Conservation (phyloP, 1,140 invertebrate genomes). For the Ceratina japonica region DNA sequence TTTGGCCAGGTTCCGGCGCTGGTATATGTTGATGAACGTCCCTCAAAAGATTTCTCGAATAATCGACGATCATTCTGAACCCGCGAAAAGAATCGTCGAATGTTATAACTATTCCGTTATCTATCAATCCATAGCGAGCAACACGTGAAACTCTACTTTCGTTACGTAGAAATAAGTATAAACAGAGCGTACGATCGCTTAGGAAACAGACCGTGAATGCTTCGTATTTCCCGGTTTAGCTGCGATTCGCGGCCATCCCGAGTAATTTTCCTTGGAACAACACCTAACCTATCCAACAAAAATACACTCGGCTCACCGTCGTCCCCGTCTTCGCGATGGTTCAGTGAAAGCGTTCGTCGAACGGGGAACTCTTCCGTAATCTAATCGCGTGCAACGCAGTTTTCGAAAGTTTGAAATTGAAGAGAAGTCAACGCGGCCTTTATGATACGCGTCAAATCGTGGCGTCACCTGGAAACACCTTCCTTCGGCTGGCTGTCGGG, state of each 20-base stretch:
- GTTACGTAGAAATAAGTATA: background rate
- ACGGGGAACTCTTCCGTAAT: background rate
- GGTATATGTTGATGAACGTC: conserved; percentile 71
- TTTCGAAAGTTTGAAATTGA: background rate
- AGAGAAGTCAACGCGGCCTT: background rate
- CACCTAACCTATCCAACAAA: conserved; percentile 26
- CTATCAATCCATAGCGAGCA: background rate
- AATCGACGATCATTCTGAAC: conserved; percentile 48
- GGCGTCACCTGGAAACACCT: conserved; percentile 51
- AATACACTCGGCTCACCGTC: background rate
- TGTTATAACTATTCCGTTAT: background rate
- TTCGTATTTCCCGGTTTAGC: conserved; percentile 45
- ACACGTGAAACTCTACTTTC: background rate
- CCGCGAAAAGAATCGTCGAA: background rate
- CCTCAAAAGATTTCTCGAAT: conserved; percentile 65
- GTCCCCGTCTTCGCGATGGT: background rate
- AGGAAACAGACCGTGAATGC: conserved; percentile 22
- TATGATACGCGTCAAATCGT: conserved; percentile 31
- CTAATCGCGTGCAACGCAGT: background rate
- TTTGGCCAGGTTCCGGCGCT: conserved; percentile 65
- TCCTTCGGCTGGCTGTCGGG: background rate
- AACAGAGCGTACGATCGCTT: conserved; percentile 11
- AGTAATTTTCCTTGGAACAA: conserved; percentile 1
- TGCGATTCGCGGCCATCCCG: conserved; percentile 10
- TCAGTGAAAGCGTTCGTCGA: conserved; percentile 13